phyloP scores from a whole-genome alignment of 2,113 vertebrate genomes.

The Arvicanthis niloticus region DNA sequence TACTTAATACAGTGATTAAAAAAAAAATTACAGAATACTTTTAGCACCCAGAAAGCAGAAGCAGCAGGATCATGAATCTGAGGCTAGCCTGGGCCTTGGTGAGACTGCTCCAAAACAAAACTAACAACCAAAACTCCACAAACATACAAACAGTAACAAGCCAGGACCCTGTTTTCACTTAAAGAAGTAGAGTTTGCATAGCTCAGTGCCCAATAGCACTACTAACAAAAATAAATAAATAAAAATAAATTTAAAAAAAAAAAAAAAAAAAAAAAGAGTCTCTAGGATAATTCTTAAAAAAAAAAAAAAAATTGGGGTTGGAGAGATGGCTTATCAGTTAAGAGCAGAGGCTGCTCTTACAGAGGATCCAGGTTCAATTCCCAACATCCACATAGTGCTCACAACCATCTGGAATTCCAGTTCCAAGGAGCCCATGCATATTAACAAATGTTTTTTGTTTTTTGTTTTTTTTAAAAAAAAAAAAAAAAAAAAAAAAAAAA shows the following conservation, averaged over 20 bases:
- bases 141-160: neutral
- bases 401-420: neutral
- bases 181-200: neutral
- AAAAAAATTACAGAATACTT: neutral
- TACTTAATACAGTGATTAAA: neutral
- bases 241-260: neutral
- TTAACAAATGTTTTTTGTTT: neutral
- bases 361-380: neutral
- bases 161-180: neutral
- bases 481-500: too few relatives aligned
- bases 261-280: neutral
- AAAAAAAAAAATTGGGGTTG: neutral
- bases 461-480: too few relatives aligned
- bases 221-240: neutral
- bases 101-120: neutral
- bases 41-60: neutral
- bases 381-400: neutral
- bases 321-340: neutral
- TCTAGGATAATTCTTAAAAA: neutral
- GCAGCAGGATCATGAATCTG: neutral
- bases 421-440: neutral
- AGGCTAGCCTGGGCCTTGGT: neutral
- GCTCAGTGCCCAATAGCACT: neutral
- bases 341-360: neutral
- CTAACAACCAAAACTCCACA: neutral